Conservation (phyloP, 2,888 invertebrate genomes). For the Limulus polyphemus region DNA sequence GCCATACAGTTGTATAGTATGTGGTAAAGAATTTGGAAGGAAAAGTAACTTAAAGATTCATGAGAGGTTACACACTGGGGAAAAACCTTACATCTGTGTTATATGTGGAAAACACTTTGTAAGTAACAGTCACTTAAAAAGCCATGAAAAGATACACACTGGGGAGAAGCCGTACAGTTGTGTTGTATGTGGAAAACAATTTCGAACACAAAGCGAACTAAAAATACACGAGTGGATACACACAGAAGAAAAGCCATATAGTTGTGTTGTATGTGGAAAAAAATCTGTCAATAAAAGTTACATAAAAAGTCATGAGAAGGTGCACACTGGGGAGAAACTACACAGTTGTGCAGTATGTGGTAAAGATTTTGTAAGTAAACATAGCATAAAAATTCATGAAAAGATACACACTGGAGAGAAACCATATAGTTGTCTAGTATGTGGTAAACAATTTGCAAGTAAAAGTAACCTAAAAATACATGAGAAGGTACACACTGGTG, state of each 20-base stretch:
- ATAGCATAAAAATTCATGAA: neutral
- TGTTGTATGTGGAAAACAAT: no score
- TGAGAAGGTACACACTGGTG: neutral
- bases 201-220: no score
- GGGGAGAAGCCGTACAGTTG: neutral
- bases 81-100: neutral
- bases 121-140: neutral
- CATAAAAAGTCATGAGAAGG: neutral
- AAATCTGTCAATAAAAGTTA: neutral
- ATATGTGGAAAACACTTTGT: neutral
- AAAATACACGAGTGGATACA: no score
- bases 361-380: neutral
- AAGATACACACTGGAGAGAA: neutral
- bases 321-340: neutral
- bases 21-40: constrained; percentile 4
- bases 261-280: no score
- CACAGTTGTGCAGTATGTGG: neutral
- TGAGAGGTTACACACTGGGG: constrained; percentile 1
- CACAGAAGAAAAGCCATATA: no score
- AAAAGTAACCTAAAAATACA: neutral
- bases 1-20: neutral
- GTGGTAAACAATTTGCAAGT: neutral
- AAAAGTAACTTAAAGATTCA: constrained; percentile 4
- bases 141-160: neutral
- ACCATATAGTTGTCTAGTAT: neutral